phyloP scores from a whole-genome alignment of 2,888 invertebrate species.

The Drosophila ezoana region DNA sequence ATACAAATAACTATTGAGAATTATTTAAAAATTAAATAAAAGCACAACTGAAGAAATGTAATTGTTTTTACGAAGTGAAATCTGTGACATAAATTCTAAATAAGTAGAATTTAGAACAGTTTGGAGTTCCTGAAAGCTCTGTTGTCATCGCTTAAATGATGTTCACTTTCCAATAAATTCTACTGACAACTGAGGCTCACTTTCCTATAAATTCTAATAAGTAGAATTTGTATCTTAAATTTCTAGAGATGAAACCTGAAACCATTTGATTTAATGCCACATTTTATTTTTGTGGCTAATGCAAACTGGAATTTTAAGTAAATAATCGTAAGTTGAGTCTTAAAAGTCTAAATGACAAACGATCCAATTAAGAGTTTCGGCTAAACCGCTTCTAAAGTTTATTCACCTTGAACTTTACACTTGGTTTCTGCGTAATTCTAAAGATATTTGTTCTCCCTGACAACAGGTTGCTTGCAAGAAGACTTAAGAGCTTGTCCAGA shows the following conservation, averaged over 20 bases:
- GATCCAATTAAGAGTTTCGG: neutral
- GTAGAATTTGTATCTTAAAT: neutral
- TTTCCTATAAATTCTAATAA: neutral
- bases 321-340: neutral
- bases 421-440: neutral
- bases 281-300: neutral
- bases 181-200: neutral
- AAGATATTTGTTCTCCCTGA: neutral
- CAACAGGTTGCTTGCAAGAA: neutral
- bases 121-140: too few species aligned
- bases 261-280: conserved; percentile 4
- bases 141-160: too few species aligned
- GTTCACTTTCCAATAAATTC: too few species aligned
- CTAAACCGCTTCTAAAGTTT: neutral
- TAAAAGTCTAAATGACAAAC: conserved; percentile 9
- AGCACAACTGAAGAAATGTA: too few species aligned
- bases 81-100: neutral
- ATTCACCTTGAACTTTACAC: conserved; percentile 6
- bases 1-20: too few species aligned
- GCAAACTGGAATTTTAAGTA: neutral
- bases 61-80: too few species aligned
- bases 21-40: too few species aligned
- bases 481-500: neutral
- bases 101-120: too few species aligned
- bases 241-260: conserved; percentile 5